Conservation (phyloP, 2,113 vertebrate species). For the Vanacampus margaritifer region DNA sequence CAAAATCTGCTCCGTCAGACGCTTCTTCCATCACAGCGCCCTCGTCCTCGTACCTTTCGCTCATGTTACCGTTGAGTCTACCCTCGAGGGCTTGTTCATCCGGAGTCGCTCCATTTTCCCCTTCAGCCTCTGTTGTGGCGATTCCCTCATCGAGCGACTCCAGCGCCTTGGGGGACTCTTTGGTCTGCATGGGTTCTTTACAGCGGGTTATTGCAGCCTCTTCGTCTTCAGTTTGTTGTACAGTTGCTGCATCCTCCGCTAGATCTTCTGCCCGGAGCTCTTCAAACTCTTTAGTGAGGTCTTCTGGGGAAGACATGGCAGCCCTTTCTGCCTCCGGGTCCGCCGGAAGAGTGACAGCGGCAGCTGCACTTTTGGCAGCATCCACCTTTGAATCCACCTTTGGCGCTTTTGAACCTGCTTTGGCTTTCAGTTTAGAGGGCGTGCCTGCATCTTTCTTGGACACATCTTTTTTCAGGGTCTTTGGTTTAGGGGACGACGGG, state of each 20-base stretch:
- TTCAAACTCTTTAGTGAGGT: conserved; percentile 95
- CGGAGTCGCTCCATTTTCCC: conserved; percentile 84
- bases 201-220: conserved; percentile 67
- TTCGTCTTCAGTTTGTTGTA: conserved; percentile 64
- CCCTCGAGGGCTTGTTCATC: conserved; percentile 80
- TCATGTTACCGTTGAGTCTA: conserved; percentile 76
- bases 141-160: conserved; percentile 93
- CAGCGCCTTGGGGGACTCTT: conserved; percentile 78
- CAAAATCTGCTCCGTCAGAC: conserved; percentile 85
- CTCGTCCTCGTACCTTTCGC: conserved; percentile 90
- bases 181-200: conserved; percentile 73
- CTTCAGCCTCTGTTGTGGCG: conserved; percentile 88
- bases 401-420: conserved; percentile 77
- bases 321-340: conserved; percentile 82
- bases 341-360: conserved; percentile 51
- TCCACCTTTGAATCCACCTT: conserved; percentile 74
- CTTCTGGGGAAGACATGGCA: conserved; percentile 92
- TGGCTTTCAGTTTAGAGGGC: conserved; percentile 82
- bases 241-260: conserved; percentile 69
- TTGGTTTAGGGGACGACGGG: conserved; percentile 78
- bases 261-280: conserved; percentile 84
- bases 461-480: conserved; percentile 80
- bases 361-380: conserved; percentile 52
- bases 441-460: conserved; percentile 76
- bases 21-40: conserved; percentile 88